Conservation (phyloP, 2,797 vertebrate genomes). For the Coranthus polyacanthus region DNA sequence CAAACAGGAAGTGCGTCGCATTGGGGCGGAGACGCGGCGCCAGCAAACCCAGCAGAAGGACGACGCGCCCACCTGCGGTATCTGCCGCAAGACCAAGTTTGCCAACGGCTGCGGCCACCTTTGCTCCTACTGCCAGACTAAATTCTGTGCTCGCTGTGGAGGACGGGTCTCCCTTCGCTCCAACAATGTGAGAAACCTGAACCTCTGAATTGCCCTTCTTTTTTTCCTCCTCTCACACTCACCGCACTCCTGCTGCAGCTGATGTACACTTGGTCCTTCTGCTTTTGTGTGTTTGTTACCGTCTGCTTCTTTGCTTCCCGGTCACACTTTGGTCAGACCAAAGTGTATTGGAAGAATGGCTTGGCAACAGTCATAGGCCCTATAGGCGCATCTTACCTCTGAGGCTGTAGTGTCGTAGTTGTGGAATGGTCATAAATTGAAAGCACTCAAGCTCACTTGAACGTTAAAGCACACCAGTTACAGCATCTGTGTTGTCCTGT, state of each 20-base stretch:
- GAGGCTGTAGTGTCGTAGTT: constrained; percentile 24
- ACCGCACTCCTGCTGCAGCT: constrained; percentile 47
- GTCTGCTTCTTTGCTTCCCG: constrained; percentile 56
- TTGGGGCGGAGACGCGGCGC: constrained; percentile 93
- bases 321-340: constrained; percentile 69
- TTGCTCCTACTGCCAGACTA: constrained; percentile 98
- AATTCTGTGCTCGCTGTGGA: constrained; percentile 97
- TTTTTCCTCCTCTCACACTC: constrained; percentile 13
- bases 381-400: constrained; percentile 17
- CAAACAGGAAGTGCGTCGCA: constrained; percentile 97
- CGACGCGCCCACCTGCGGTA: constrained; percentile 97
- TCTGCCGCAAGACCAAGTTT: constrained; percentile 99
- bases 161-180: constrained; percentile 97
- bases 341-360: constrained; percentile 71
- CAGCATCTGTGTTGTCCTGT: constrained; percentile 48
- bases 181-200: constrained; percentile 92
- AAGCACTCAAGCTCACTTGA: constrained; percentile 12
- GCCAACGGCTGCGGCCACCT: constrained; percentile 97
- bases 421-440: constrained; percentile 33
- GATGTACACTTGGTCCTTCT: constrained; percentile 7
- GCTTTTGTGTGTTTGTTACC: constrained; percentile 55
- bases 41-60: constrained; percentile 96
- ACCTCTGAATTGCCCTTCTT: neutral
- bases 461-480: constrained; percentile 21
- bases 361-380: constrained; percentile 40